A percentile compares a stretch with the other conserved stretches of the same genome.
Conservation (phyloP, 2,113 vertebrate species). For the Atractosteus spatula region DNA sequence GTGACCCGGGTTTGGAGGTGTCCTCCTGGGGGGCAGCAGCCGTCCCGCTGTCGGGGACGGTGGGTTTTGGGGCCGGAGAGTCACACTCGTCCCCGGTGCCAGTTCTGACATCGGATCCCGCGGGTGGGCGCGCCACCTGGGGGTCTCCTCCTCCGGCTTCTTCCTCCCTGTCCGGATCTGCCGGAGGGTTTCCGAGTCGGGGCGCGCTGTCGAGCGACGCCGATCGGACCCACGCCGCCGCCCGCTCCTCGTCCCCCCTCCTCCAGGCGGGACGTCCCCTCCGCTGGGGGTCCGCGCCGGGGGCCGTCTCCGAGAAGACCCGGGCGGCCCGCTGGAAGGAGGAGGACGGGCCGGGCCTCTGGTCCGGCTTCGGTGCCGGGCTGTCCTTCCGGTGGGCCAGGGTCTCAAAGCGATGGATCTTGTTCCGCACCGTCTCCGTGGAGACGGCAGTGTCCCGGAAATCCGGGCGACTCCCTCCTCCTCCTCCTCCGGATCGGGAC, state of each 20-base stretch:
- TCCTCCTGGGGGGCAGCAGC: neutral
- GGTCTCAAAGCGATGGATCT: slow-evolving; percentile 66
- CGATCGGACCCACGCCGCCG: neutral
- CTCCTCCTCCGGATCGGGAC: neutral
- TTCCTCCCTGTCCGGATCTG: neutral
- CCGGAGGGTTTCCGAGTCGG: neutral
- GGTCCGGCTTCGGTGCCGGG: slow-evolving; percentile 5
- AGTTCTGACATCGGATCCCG: neutral
- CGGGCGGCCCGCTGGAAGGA: slow-evolving; percentile 31
- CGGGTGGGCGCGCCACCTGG: slow-evolving; percentile 33
- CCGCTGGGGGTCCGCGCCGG: slow-evolving; percentile 7
- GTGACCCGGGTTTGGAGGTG: too few relatives aligned
- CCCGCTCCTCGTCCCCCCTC: slow-evolving; percentile 21
- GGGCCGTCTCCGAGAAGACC: slow-evolving; percentile 44
- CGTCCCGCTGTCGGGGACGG: slow-evolving; percentile 16
- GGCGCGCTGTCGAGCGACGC: neutral
- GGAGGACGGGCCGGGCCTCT: neutral
- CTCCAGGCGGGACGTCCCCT: slow-evolving; percentile 39
- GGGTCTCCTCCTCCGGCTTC: slow-evolving; percentile 9
- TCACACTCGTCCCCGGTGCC: slow-evolving; percentile 37
- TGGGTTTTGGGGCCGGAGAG: slow-evolving; percentile 38
- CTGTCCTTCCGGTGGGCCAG: slow-evolving; percentile 43
- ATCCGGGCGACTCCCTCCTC: slow-evolving; percentile 14
- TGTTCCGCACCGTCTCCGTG: slow-evolving; percentile 59
- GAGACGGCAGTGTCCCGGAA: neutral